These are phyloP conservation scores for Vombatus ursinus DNA, from an alignment of 2,113 vertebrate genomes.

Conservation along the genomic window DNA sequence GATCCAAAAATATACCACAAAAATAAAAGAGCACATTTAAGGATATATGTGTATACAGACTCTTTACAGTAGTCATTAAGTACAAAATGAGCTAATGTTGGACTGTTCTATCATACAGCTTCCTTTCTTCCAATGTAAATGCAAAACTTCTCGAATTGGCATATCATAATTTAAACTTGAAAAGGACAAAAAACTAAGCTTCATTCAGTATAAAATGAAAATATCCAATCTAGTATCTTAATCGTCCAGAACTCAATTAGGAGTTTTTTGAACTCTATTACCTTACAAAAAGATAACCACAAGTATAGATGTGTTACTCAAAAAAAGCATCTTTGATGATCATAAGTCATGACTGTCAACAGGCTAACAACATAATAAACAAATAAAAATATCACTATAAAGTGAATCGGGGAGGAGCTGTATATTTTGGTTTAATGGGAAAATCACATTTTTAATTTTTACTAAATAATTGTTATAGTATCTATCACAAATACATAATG, in stretches of 20 bases:
- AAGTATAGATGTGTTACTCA: conserved; percentile 13
- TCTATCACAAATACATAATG: neutral
- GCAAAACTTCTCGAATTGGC: conserved; percentile 13
- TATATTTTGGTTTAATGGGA: neutral
- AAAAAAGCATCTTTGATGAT: neutral
- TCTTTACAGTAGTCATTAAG: conserved; percentile 48
- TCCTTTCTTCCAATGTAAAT: conserved; percentile 52
- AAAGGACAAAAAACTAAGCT: conserved; percentile 3
- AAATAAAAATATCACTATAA: conserved; percentile 39
- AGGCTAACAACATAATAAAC: neutral
- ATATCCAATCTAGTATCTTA: conserved; percentile 22
- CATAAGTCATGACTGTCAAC: conserved; percentile 33
- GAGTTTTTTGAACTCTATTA: conserved; percentile 20
- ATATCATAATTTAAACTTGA: conserved; percentile 4
- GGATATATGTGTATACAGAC: conserved; percentile 55
- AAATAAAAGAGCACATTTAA: conserved; percentile 42
- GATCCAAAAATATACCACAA: conserved; percentile 45
- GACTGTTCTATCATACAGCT: conserved; percentile 61
- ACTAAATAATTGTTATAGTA: neutral
- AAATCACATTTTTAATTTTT: neutral
- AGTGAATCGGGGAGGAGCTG: neutral
- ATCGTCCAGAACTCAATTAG: conserved; percentile 27
- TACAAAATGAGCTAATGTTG: conserved; percentile 57
- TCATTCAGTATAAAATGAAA: conserved; percentile 49
- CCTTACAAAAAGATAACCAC: conserved; percentile 26